Base-by-base conservation (phyloP, 2,888 invertebrate genomes). In the Cheilosia grossa region DNA sequence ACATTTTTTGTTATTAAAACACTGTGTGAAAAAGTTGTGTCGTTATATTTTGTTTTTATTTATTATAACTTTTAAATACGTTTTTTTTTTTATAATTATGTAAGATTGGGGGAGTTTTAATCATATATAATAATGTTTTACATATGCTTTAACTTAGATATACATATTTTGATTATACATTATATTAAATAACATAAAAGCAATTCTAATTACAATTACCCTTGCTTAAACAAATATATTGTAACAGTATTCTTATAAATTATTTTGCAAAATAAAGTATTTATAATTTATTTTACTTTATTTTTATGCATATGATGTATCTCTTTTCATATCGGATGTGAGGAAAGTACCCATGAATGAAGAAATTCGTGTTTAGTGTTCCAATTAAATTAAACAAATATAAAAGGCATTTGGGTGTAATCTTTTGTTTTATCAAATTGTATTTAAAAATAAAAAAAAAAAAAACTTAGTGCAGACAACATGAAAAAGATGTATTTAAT, bases 151-250 rank as follows among this genome's bases (percentile, higher is more conserved):
- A 79, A 79, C 73, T 83, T 73, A 79, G 47, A 58, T 79, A 82
- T 73, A 83, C 64, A 74, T 81, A 67, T 75, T 81, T 81, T 75
- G 75, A 85, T 85, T 81, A 85, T 81, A 83, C 79, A 79, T 81
- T 75, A 64, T 73, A 69, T 74, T 80, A 49, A 67, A 67, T 85
- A 85, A 85, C 75, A 75, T 75, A 67, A 81, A 85, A 81, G 81
- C 81, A 85, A 66, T 81, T 80, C 19, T 75, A 63, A 85, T 75
- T 75, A 81, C 58, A 83, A 74, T 74, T 83, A 80, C 54, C 73
- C 42, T 82, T 78, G 78, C 78, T 82, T 67, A 72, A 82, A 82
- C 59, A 78, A 82, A 54, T 66, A 82, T 79, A 61, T 53, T 83
- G 63, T 80, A 83, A 80, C 74, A 74, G 47, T 80, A 73, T 75